Evolutionary conservation across 1,140 invertebrate genomes (phyloP).

Genomic region (Delia radicum): DNA sequence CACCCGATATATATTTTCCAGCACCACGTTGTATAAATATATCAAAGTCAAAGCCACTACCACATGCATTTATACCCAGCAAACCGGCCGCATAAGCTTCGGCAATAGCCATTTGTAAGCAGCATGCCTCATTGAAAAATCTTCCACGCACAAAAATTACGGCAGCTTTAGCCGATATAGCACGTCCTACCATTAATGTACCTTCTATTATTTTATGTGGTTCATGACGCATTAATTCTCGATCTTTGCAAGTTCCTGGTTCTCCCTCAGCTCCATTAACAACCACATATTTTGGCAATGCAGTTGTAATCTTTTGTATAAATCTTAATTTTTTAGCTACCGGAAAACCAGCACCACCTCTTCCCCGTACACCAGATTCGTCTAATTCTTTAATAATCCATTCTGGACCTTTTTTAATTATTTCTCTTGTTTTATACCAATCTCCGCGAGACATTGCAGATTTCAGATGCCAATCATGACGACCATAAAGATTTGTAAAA

Average conservation of each 20-base stretch:
- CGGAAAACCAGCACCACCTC: conserved; percentile 96
- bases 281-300: conserved; percentile 93
- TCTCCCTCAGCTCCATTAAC: conserved; percentile 98
- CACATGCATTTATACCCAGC: conserved; percentile 94
- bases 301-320: conserved; percentile 73
- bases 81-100: conserved; percentile 95
- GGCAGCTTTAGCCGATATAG: conserved; percentile 94
- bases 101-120: conserved; percentile 94
- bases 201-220: conserved; percentile 98
- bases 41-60: conserved; percentile 96
- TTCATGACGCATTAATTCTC: conserved; percentile 97
- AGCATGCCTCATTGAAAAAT: conserved; percentile 99
- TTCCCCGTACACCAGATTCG: conserved; percentile 87
- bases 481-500: conserved; percentile 96
- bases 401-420: conserved; percentile 87
- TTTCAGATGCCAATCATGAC: conserved; percentile 94
- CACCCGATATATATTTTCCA: conserved; percentile 99
- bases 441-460: conserved; percentile 88
- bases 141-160: conserved; percentile 99
- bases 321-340: conserved; percentile 99
- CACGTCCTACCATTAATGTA: conserved; percentile 86
- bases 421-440: conserved; percentile 99
- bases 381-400: conserved; percentile 97
- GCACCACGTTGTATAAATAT: conserved; percentile 92
- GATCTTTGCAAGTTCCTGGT: conserved; percentile 97